Conservation (phyloP, 2,113 vertebrate genomes). For the Campylomormyrus tamandua region DNA sequence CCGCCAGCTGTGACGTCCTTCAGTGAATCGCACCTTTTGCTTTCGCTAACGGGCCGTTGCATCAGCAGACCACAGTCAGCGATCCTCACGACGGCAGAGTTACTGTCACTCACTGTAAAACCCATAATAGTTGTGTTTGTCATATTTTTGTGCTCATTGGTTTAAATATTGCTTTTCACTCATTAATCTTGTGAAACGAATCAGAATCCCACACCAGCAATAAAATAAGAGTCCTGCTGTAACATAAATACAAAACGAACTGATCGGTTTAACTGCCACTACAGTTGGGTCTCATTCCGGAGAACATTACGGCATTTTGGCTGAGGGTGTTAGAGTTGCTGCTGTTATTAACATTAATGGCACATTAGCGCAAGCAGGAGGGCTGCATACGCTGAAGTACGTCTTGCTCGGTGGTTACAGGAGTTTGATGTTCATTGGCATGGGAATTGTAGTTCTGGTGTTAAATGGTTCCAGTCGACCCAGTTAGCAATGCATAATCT, state of each 20-base stretch:
- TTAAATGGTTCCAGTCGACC: not conserved
- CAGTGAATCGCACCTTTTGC: not conserved
- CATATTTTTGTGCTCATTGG: not conserved
- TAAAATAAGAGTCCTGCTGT: not conserved
- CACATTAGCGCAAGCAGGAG: not conserved
- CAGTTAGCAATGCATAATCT: not conserved
- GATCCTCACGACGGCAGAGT: not conserved
- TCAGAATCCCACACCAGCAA: not conserved
- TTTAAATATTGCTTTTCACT: not conserved
- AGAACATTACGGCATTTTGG: not conserved
- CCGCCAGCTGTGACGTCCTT: not conserved
- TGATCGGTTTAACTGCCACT: not conserved
- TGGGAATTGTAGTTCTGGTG: not conserved
- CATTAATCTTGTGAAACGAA: not conserved
- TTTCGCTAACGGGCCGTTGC: not conserved
- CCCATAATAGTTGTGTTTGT: not conserved
- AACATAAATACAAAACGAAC: not conserved
- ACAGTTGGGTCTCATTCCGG: not conserved
- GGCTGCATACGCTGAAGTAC: not conserved
- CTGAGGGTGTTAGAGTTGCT: not conserved
- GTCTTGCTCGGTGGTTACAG: not conserved
- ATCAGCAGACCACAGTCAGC: not conserved
- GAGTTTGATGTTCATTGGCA: not conserved
- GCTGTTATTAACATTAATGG: not conserved
- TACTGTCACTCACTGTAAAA: not conserved